Percentiles rank a stretch among this genome's conserved stretches.
Conservation (phyloP, 2,888 invertebrate genomes). For the Coleophora deauratella region DNA sequence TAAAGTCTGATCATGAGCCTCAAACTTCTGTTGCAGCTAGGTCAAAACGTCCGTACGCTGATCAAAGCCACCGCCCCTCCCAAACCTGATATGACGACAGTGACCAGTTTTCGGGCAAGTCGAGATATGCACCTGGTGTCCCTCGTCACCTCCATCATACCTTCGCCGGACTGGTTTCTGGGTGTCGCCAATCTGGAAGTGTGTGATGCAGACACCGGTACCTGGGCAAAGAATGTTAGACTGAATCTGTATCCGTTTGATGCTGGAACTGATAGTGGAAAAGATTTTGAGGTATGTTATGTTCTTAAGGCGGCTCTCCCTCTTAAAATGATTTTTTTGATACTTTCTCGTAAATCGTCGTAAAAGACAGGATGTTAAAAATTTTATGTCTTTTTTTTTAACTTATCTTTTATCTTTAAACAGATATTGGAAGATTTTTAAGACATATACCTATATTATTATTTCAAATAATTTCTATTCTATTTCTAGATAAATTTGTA, state of each 20-base stretch:
- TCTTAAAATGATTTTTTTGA: no score
- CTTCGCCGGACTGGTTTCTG: slow-evolving; percentile 96
- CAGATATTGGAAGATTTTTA: no score
- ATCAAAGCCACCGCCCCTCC: slow-evolving; percentile 54
- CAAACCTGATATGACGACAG: slow-evolving; percentile 37
- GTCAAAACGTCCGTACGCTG: slow-evolving; percentile 45
- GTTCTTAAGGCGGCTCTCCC: no score
- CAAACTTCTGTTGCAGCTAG: slow-evolving; percentile 29
- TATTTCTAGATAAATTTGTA: no score
- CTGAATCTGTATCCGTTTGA: slow-evolving; percentile 95
- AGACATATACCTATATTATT: no score
- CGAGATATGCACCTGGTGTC: slow-evolving; percentile 50
- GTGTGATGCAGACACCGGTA: slow-evolving; percentile 81
- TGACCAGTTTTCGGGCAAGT: slow-evolving; percentile 48
- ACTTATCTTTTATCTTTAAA: no score
- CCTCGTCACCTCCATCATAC: slow-evolving; percentile 49
- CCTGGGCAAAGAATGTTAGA: slow-evolving; percentile 85
- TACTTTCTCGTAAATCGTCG: no score
- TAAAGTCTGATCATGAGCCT: no score
- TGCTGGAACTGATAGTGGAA: slow-evolving; percentile 95
- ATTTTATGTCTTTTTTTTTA: no score
- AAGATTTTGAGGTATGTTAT: slow-evolving; percentile 84
- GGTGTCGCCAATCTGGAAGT: slow-evolving; percentile 92
- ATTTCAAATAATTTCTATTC: no score
- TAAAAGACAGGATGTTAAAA: no score